phyloP scores from a whole-genome alignment of 2,888 invertebrate species.

The Eupelmus urozonus region DNA sequence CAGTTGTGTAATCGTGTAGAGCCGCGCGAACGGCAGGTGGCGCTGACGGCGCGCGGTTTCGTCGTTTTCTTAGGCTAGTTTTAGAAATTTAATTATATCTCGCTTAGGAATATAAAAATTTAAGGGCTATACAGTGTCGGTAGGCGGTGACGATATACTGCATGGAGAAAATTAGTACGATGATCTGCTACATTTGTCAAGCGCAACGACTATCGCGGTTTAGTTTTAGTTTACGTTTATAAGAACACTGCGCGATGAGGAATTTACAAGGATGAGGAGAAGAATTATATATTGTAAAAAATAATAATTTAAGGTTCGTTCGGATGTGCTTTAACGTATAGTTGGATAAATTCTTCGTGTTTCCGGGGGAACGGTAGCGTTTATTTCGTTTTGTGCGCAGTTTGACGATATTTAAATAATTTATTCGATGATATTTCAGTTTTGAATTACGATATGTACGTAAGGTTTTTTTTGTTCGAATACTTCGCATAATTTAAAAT shows the following conservation, averaged over 20 bases:
- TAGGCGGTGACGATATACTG: neutral
- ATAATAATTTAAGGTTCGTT: too few relatives aligned
- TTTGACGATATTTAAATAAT: conserved; percentile 10
- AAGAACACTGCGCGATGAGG: too few relatives aligned
- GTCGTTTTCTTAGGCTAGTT: conserved; percentile 35
- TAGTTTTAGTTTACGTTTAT: too few relatives aligned
- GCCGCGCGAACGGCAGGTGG: too few relatives aligned
- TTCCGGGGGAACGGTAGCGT: neutral
- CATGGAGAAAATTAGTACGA: too few relatives aligned
- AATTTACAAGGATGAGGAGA: neutral
- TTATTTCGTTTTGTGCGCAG: conserved; percentile 29
- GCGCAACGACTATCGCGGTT: too few relatives aligned
- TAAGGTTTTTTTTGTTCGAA: too few relatives aligned
- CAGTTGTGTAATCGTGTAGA: neutral
- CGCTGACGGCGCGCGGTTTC: too few relatives aligned
- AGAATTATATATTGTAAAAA: too few relatives aligned
- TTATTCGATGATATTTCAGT: neutral
- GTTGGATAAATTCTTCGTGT: neutral
- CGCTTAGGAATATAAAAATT: conserved; percentile 24
- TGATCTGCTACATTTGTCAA: too few relatives aligned
- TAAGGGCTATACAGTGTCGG: conserved; percentile 17
- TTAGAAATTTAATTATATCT: conserved; percentile 43
- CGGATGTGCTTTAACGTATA: neutral
- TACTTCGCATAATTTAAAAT: too few relatives aligned
- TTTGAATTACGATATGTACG: neutral